Evolutionary conservation across 1,140 invertebrate genomes (phyloP).

Genomic region (Drosophila bocqueti): DNA sequence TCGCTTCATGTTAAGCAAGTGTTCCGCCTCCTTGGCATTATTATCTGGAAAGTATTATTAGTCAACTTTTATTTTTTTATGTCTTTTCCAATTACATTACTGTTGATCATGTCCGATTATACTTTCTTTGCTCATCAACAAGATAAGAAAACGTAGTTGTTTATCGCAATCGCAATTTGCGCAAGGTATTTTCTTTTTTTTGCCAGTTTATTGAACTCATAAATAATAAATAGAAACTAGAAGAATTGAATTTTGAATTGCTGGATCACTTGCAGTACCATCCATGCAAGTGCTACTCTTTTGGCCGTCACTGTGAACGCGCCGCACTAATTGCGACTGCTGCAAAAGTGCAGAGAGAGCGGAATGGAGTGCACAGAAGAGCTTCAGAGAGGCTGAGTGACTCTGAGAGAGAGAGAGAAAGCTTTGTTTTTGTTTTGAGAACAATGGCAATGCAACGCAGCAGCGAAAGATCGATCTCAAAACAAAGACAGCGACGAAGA

Average conservation of each 20-base stretch:
- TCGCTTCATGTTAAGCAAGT: background rate
- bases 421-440: constrained; percentile 32
- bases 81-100: constrained; percentile 23
- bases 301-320: constrained; percentile 16
- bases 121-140: constrained; percentile 18
- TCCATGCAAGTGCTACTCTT: background rate
- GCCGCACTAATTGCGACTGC: constrained; percentile 62
- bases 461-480: constrained; percentile 13
- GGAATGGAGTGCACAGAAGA: constrained; percentile 6
- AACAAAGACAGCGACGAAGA: constrained; percentile 28
- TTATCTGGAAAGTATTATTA: constrained; percentile 1
- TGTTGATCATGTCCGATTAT: constrained; percentile 18
- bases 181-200: background rate
- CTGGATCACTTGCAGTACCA: too few relatives aligned
- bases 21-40: background rate
- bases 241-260: background rate
- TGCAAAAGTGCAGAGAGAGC: constrained; percentile 29
- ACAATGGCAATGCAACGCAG: constrained; percentile 29
- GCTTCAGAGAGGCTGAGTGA: constrained; percentile 14
- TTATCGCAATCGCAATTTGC: constrained; percentile 1
- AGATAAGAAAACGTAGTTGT: constrained; percentile 7
- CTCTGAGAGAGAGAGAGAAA: background rate
- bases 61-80: constrained; percentile 14
- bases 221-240: background rate
- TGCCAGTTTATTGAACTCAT: constrained; percentile 15